phyloP scores from a whole-genome alignment of 2,888 invertebrate genomes.

The Cheilosia vulpina region DNA sequence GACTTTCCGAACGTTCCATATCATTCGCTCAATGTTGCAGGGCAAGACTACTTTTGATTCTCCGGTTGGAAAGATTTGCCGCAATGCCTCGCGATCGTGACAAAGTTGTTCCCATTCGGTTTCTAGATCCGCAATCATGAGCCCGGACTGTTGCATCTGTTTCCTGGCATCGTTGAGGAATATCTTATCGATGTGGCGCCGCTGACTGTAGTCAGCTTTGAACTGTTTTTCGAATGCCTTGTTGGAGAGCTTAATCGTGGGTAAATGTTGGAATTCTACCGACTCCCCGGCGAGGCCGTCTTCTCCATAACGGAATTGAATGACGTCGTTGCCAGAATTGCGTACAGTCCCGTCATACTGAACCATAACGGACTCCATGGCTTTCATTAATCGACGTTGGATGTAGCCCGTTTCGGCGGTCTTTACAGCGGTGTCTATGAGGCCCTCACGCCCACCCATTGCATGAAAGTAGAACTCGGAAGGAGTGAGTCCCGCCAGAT shows the following conservation, averaged over 20 bases:
- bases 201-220: constrained; percentile 96
- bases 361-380: constrained; percentile 99
- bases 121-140: constrained; percentile 92
- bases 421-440: constrained; percentile 99
- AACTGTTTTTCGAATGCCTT: constrained; percentile 96
- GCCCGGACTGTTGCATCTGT: constrained; percentile 94
- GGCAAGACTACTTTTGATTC: constrained; percentile 98
- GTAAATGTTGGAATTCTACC: constrained; percentile 93
- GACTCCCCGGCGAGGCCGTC: constrained; percentile 98
- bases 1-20: constrained; percentile 99
- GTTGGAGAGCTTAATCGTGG: constrained; percentile 89
- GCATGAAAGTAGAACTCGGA: constrained; percentile 99
- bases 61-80: constrained; percentile 96
- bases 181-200: constrained; percentile 87
- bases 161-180: constrained; percentile 95
- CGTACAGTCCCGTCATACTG: constrained; percentile 98
- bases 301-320: constrained; percentile 95
- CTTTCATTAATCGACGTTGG: constrained; percentile 97
- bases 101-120: constrained; percentile 96
- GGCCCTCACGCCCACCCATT: constrained; percentile 99
- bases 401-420: constrained; percentile 99
- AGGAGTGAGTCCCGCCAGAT: constrained; percentile 97
- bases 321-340: constrained; percentile 95
- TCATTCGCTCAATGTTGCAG: constrained; percentile 97
- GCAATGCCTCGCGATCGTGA: constrained; percentile 91